Conservation (phyloP, 2,888 invertebrate species). For the Coleophora deauratella region DNA sequence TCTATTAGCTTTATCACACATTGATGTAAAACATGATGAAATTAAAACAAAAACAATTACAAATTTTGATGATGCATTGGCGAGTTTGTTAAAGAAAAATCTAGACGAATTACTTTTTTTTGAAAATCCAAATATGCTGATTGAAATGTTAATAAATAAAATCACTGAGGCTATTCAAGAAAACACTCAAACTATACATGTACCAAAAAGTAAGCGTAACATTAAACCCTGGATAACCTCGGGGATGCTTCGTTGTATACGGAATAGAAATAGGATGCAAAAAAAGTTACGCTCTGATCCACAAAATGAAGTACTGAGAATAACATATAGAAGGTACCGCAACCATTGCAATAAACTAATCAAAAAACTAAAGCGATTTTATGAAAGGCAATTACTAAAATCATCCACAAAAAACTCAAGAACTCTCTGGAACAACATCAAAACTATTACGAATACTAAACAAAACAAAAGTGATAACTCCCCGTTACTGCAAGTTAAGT, state of each 20-base stretch:
- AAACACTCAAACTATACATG: neutral
- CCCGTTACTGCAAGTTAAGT: neutral
- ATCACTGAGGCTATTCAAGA: neutral
- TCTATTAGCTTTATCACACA: neutral
- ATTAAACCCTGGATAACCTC: conserved; percentile 9
- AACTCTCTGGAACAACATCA: conserved; percentile 4
- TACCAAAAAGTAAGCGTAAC: conserved; percentile 2
- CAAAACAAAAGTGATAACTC: neutral
- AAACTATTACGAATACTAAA: neutral
- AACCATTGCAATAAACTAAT: conserved; percentile 6
- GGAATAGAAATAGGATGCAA: conserved; percentile 6
- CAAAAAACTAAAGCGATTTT: conserved; percentile 5
- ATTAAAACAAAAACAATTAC: neutral
- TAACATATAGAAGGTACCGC: conserved; percentile 4
- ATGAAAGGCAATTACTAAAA: conserved; percentile 1
- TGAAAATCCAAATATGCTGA: neutral
- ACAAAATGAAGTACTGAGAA: neutral
- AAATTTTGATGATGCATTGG: neutral
- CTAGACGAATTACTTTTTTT: neutral
- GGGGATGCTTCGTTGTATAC: conserved; percentile 3
- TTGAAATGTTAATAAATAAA: neutral
- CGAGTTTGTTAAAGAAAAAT: neutral
- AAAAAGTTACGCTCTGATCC: neutral
- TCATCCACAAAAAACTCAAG: conserved; percentile 2
- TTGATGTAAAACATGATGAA: neutral